Base-by-base conservation (phyloP, 1,140 invertebrate genomes). In the Drosophila murphyi region DNA sequence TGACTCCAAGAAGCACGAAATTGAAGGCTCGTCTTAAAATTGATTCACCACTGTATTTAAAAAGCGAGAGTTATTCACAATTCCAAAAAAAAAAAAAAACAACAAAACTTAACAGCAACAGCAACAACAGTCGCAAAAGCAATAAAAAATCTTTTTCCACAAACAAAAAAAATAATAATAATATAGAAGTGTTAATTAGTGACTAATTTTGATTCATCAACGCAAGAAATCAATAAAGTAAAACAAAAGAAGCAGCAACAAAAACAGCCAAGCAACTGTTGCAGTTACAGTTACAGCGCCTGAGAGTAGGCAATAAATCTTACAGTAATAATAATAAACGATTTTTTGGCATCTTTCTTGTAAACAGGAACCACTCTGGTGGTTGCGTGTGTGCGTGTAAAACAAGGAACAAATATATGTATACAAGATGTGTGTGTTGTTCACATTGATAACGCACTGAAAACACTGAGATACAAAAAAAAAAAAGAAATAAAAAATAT, bases 221-320 rank as follows among this genome's bases (percentile, higher is more conserved):
- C 48, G 31, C 5, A 50, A 31, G 35, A 39, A 56, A n/a, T 28
- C n/a, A 10, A 56, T 37, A 12, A 45, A 45, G 29, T 47, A 34
- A 60, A 61, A 39, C 47, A 47, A 29, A 37, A 60, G 20, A 55
- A 54, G 2, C 63, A 77, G 3, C 55, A 62, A 28, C 28, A 57
- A 20, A 48, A 34, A 20, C 12, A 63, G 20, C 28, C 39, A n/a
- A 60, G 20, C 20, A 34, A n/a, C 34, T 31, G 52, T 51, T 50
- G 39, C 37, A 28, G 60, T 50, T 20, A 43, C 57, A 28, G 57
- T 48, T 60, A n/a, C 34, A 50, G 12, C 71, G 72, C 63, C 45
- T 55, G 56, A 52, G 62, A 77, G 65, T 76, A 76, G 76, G 73
- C 76, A 77, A 61, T 45, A 29, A 12, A 2, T 20, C 20, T 20